Base-by-base conservation (phyloP, 1,140 invertebrate genomes). In the Phocides pigmalion region DNA sequence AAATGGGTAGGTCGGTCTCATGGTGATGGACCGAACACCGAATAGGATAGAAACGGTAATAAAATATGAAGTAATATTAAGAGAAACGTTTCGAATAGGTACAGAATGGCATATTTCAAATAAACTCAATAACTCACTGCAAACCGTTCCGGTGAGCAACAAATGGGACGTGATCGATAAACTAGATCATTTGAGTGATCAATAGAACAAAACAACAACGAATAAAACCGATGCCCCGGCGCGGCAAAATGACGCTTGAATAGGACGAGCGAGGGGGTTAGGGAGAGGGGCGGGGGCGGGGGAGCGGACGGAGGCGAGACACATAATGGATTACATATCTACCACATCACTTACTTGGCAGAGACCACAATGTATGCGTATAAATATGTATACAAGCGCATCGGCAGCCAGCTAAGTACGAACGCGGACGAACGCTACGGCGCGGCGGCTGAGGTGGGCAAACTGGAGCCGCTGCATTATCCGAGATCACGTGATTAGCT, bases 321-420 rank as follows among this genome's bases (percentile, higher is more conserved):
- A 87, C 82, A 88, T 90, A 88, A 88, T 86, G 76, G 76, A 87
- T 88, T 84, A 87, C 84, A 88, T 90, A 87, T 88, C 82, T 86
- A 85, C 84, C 69, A 77, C 81, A 84, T 81, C 78, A 85, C 83
- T 81, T 85, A 81, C 70, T 83, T 78, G 77, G 80, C 64, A 74
- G 82, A 86, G 81, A 83, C 73, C 68, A 77, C 73, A 75, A 78
- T 85, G 79, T 77, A 77, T 71, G 67, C 70, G 66, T 75, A 79
- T 74, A 78, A 63, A 62, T 69, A 63, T 68, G 66, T 64, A 76
- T 68, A 68, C 65, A 53, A 58, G 41, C 49, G 62, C 68, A 64
- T 65, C 53, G 53, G 37, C 37, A 20, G 56, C 49, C 53, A 50
- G 46, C 54, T 46, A 58, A 53, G 58, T 61, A 53, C 32, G 46